A percentile compares a stretch with the other conserved stretches of the same genome.
phyloP scores from a whole-genome alignment of 2,888 invertebrate species.

The Orchesellides sinensis region DNA sequence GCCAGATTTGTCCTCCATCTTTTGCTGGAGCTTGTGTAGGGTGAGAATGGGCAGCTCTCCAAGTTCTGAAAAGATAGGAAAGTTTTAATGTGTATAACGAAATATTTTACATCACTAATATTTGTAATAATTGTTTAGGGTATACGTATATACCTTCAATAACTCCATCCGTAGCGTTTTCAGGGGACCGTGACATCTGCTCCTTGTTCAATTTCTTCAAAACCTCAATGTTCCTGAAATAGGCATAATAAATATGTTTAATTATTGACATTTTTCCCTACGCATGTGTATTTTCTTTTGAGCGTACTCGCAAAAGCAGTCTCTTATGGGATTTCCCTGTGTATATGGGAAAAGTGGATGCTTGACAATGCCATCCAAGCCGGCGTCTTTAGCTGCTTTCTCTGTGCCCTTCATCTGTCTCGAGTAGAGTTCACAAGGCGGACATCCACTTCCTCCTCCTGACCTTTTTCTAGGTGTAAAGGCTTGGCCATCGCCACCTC shows the following conservation, averaged over 20 bases:
- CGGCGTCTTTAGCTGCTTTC: conserved; percentile 60
- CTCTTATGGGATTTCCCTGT: conserved; percentile 66
- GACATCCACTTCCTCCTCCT: conserved; percentile 43
- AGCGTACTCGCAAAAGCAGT: conserved; percentile 70
- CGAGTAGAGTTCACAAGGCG: conserved; percentile 70
- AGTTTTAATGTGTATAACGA: background rate
- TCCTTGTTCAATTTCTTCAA: conserved; percentile 65
- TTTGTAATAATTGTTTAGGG: background rate
- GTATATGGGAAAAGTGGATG: conserved; percentile 59
- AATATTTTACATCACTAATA: background rate
- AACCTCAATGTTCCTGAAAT: conserved; percentile 50
- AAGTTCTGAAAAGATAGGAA: no score
- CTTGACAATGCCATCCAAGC: conserved; percentile 60
- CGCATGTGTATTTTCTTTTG: background rate
- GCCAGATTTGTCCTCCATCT: conserved; percentile 68
- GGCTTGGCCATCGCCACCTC: background rate
- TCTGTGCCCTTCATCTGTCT: conserved; percentile 50
- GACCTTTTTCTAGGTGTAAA: background rate
- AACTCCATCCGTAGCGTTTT: conserved; percentile 65
- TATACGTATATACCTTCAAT: conserved; percentile 55
- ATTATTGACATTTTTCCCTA: background rate
- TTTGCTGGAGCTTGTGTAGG: conserved; percentile 70
- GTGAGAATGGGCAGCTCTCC: conserved; percentile 73
- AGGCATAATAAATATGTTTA: no score
- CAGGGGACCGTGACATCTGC: conserved; percentile 68